phyloP scores from a whole-genome alignment of 2,797 vertebrate genomes.

The Spondyliosoma cantharus region DNA sequence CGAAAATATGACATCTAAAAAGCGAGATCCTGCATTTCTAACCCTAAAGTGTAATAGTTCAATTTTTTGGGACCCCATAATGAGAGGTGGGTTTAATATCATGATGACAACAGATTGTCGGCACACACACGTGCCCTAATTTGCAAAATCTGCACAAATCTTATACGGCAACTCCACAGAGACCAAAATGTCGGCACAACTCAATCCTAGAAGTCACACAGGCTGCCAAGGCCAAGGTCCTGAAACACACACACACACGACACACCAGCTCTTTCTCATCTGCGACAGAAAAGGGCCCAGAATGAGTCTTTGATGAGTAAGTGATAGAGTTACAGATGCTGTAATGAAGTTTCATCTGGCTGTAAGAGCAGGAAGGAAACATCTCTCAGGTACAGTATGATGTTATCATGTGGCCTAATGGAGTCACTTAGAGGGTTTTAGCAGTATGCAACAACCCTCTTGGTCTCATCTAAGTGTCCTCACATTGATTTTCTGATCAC shows the following conservation, averaged over 20 bases:
- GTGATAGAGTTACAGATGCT: conserved; percentile 65
- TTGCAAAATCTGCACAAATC: neutral
- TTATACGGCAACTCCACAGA: neutral
- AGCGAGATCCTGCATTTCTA: neutral
- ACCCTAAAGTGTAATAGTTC: neutral
- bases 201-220: neutral
- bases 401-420: conserved; percentile 81
- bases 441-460: conserved; percentile 54
- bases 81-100: neutral
- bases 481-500: conserved; percentile 79
- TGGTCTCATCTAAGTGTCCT: conserved; percentile 67
- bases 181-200: neutral
- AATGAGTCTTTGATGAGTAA: conserved; percentile 68
- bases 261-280: conserved; percentile 23
- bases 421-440: conserved; percentile 76
- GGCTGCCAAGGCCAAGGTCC: neutral
- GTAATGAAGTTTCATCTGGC: conserved; percentile 77
- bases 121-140: neutral
- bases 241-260: conserved; percentile 8
- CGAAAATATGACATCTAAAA: neutral
- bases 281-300: conserved; percentile 57
- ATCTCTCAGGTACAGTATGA: conserved; percentile 78
- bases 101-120: neutral
- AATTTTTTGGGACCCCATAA: neutral
- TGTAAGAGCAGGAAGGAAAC: conserved; percentile 80